These are phyloP conservation scores for Laodelphax striatellus DNA, from an alignment of 1,140 invertebrate genomes.

Conservation along the genomic window DNA sequence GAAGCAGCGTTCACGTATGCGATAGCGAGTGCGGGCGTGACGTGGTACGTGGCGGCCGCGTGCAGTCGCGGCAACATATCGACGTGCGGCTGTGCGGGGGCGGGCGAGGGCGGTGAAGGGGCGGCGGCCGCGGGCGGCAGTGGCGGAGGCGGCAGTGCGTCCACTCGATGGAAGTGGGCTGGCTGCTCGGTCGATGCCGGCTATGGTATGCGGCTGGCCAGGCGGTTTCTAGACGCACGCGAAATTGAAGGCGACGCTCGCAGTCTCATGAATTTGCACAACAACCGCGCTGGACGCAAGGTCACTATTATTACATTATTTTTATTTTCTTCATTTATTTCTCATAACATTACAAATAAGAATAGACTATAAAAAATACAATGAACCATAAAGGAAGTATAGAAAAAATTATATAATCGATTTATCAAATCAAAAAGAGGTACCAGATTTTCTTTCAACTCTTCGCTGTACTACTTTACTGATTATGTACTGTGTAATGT, in stretches of 20 bases:
- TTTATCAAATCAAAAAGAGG: too few species aligned
- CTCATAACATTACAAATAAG: too few species aligned
- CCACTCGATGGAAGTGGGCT: slow-evolving; percentile 65
- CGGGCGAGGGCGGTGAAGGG: slow-evolving; percentile 24
- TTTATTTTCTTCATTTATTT: too few species aligned
- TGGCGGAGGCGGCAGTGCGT: slow-evolving; percentile 7
- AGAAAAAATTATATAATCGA: too few species aligned
- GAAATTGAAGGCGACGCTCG: slow-evolving; percentile 73
- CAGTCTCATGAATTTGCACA: slow-evolving; percentile 93
- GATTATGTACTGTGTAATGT: too few species aligned
- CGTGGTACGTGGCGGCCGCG: slow-evolving; percentile 78
- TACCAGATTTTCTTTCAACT: too few species aligned
- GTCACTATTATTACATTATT: slow-evolving; percentile 43
- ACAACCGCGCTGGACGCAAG: slow-evolving; percentile 88
- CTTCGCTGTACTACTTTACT: too few species aligned
- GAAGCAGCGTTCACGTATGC: slow-evolving; percentile 90
- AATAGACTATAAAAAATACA: too few species aligned
- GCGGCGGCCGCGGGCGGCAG: slow-evolving; percentile 59
- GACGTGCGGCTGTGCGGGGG: slow-evolving; percentile 68
- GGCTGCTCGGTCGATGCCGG: slow-evolving; percentile 75
- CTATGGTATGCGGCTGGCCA: slow-evolving; percentile 62
- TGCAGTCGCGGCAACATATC: slow-evolving; percentile 82
- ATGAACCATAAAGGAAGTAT: too few species aligned
- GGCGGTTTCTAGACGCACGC: slow-evolving; percentile 72
- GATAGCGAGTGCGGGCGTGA: slow-evolving; percentile 79